phyloP scores from a whole-genome alignment of 2,888 invertebrate genomes.

The Caenorhabditis sp. region DNA sequence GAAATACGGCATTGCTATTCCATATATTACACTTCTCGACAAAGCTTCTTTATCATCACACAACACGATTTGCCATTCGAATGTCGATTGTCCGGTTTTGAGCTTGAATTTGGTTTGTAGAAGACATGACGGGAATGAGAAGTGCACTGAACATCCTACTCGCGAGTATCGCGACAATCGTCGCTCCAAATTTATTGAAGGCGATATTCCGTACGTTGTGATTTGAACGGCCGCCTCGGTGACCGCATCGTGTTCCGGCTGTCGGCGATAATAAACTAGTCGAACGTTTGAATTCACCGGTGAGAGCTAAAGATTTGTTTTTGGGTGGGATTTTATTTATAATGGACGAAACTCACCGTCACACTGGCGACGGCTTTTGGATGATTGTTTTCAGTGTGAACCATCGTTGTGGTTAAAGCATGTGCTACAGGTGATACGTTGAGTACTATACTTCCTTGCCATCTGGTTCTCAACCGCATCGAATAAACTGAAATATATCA shows the following conservation, averaged over 20 bases:
- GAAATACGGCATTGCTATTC: conserved; percentile 60
- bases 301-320: conserved; percentile 47
- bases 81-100: conserved; percentile 60
- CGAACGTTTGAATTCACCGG: conserved; percentile 62
- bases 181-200: conserved; percentile 61
- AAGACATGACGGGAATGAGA: conserved; percentile 62
- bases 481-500: conserved; percentile 54
- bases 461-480: conserved; percentile 55
- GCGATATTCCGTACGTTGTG: conserved; percentile 52
- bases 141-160: conserved; percentile 53
- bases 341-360: conserved; percentile 44
- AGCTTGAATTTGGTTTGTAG: conserved; percentile 63
- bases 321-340: neutral
- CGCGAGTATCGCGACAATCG: conserved; percentile 61
- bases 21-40: conserved; percentile 61
- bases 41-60: conserved; percentile 68
- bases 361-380: conserved; percentile 64
- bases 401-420: conserved; percentile 62
- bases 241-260: conserved; percentile 52
- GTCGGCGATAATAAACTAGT: conserved; percentile 56
- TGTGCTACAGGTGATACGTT: conserved; percentile 43
- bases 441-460: conserved; percentile 64
- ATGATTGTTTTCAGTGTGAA: conserved; percentile 66
- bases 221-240: conserved; percentile 50
- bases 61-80: conserved; percentile 65